Conservation (phyloP, 2,888 invertebrate genomes). For the Marasmarcha lunaedactyla region DNA sequence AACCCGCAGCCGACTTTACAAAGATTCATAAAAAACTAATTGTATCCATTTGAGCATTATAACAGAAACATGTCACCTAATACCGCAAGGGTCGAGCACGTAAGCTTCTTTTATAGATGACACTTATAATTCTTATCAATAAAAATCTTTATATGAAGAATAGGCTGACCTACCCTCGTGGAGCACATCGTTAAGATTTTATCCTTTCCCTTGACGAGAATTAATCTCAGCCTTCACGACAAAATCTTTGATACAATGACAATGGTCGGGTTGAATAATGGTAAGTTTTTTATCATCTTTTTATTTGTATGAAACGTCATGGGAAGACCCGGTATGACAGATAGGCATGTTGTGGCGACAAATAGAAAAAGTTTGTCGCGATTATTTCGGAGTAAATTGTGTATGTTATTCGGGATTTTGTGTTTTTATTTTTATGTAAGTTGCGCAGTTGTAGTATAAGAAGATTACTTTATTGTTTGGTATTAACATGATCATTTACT, state of each 20-base stretch:
- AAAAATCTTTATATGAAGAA: constrained; percentile 57
- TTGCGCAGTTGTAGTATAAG: too few relatives aligned
- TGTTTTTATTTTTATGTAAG: too few relatives aligned
- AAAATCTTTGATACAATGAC: constrained; percentile 28
- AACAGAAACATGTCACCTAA: constrained; percentile 3
- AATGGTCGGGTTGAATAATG: constrained; percentile 59
- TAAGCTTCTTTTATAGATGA: constrained; percentile 46
- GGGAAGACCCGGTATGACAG: constrained; percentile 45
- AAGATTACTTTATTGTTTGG: too few relatives aligned
- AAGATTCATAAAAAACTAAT: not conserved
- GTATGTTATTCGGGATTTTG: constrained; percentile 6
- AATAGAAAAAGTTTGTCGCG: constrained; percentile 28
- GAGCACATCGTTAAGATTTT: constrained; percentile 63
- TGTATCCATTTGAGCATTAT: not conserved
- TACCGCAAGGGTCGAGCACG: constrained; percentile 9
- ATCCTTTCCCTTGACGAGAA: constrained; percentile 48
- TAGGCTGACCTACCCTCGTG: constrained; percentile 38
- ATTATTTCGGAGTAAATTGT: constrained; percentile 9
- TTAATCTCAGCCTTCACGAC: constrained; percentile 52
- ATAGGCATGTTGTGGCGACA: constrained; percentile 34
- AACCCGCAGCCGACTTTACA: not conserved
- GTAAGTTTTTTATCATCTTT: constrained; percentile 43
- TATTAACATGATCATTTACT: too few relatives aligned
- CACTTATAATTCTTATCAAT: constrained; percentile 47
- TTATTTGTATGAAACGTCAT: constrained; percentile 39